Conservation (phyloP, 1,140 invertebrate genomes). For the Tetranychus cinnabarinus region DNA sequence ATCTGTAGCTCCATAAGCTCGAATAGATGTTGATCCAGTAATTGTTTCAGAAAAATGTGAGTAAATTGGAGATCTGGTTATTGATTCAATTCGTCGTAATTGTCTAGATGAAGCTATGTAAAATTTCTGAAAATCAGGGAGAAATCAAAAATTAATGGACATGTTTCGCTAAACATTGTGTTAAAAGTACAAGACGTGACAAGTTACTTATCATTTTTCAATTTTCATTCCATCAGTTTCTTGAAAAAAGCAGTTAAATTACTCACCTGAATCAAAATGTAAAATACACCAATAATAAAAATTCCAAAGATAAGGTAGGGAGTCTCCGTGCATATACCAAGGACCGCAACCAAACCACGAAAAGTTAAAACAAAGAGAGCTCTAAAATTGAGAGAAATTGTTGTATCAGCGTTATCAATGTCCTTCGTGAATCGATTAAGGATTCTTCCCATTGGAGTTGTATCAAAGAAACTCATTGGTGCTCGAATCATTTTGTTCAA, state of each 20-base stretch:
- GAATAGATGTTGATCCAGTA: constrained; percentile 27
- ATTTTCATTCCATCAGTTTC: too few relatives aligned
- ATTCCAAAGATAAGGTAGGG: constrained; percentile 60
- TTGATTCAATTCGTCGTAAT: constrained; percentile 28
- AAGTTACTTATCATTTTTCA: too few relatives aligned
- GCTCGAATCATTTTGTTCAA: constrained; percentile 33
- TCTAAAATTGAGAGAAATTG: constrained; percentile 25
- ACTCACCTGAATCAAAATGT: constrained; percentile 20
- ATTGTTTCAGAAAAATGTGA: constrained; percentile 32
- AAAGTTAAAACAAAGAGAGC: constrained; percentile 22
- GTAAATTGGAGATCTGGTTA: constrained; percentile 28
- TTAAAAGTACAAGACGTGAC: neutral
- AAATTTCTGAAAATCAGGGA: constrained; percentile 18
- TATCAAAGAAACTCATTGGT: constrained; percentile 38
- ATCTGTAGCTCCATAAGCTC: constrained; percentile 26
- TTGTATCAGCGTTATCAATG: constrained; percentile 24
- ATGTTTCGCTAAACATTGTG: neutral
- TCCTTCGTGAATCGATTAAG: constrained; percentile 26
- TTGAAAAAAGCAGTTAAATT: neutral
- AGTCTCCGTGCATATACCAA: constrained; percentile 33
- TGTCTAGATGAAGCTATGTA: constrained; percentile 29
- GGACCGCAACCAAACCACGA: constrained; percentile 55
- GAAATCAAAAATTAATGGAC: neutral
- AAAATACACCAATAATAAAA: constrained; percentile 55
- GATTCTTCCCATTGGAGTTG: constrained; percentile 38